Evolutionary conservation across 2,888 invertebrate genomes (phyloP).

Genomic region (Galeopsomyia nigrocyanea): DNA sequence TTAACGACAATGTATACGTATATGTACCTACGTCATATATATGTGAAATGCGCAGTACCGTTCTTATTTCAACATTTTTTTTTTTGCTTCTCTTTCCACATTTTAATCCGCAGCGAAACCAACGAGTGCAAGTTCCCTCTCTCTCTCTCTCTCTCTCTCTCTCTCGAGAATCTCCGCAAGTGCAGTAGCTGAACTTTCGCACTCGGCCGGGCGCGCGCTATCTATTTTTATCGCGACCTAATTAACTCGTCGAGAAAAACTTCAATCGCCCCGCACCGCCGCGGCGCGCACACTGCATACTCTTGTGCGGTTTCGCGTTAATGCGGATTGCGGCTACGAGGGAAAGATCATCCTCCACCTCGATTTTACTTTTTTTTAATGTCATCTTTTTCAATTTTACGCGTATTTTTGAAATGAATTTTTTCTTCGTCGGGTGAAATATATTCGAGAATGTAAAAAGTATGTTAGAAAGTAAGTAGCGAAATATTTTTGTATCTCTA

Average conservation of each 20-base stretch:
- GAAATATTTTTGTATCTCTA: too few relatives aligned
- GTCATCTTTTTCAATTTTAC: too few relatives aligned
- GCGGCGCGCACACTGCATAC: too few relatives aligned
- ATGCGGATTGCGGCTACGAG: slow-evolving; percentile 5
- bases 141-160: too few relatives aligned
- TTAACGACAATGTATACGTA: too few relatives aligned
- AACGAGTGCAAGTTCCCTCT: slow-evolving; percentile 8
- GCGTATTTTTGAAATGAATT: too few relatives aligned
- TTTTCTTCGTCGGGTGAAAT: too few relatives aligned
- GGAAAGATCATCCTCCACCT: neutral
- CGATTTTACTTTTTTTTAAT: slow-evolving; percentile 17
- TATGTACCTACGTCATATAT: too few relatives aligned
- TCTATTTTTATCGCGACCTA: slow-evolving; percentile 46
- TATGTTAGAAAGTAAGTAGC: too few relatives aligned
- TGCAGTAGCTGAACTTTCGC: slow-evolving; percentile 16
- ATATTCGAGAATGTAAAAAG: too few relatives aligned
- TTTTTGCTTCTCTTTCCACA: neutral
- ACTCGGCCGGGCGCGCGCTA: slow-evolving; percentile 17
- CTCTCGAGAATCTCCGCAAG: neutral
- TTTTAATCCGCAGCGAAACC: slow-evolving; percentile 32
- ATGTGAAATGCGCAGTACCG: too few relatives aligned
- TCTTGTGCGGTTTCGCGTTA: neutral
- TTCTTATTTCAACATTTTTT: slow-evolving; percentile 5
- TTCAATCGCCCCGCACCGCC: slow-evolving; percentile 13
- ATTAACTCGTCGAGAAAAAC: slow-evolving; percentile 40